These are phyloP conservation scores for Lithophane ornitopus DNA, from an alignment of 2,888 invertebrate genomes.

Conservation along the genomic window DNA sequence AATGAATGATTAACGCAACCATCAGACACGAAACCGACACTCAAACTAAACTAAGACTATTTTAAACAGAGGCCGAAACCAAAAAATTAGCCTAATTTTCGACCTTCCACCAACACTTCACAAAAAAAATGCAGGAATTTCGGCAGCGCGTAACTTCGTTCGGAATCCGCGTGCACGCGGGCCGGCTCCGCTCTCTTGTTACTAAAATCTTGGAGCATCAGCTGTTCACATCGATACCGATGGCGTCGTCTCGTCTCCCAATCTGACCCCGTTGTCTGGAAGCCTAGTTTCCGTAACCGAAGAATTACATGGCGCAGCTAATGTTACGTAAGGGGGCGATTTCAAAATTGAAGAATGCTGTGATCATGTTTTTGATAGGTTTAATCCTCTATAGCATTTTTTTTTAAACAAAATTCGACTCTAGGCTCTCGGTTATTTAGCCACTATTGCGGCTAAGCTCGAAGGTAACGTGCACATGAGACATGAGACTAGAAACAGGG, in stretches of 20 bases:
- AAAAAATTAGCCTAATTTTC: background rate
- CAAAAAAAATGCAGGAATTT: slow-evolving; percentile 23
- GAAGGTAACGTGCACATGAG: background rate
- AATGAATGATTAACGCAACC: background rate
- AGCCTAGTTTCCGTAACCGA: slow-evolving; percentile 72
- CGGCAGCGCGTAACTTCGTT: slow-evolving; percentile 58
- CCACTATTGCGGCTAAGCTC: background rate
- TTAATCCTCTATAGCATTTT: background rate
- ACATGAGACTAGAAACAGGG: background rate
- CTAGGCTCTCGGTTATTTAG: background rate
- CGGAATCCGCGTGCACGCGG: slow-evolving; percentile 64
- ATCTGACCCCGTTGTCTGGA: slow-evolving; percentile 85
- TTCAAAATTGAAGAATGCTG: slow-evolving; percentile 3
- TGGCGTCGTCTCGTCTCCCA: slow-evolving; percentile 87
- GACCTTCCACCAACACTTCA: slow-evolving; percentile 15
- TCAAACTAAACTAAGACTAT: background rate
- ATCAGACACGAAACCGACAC: background rate
- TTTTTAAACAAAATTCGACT: background rate
- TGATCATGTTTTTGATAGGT: background rate
- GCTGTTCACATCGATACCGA: slow-evolving; percentile 87
- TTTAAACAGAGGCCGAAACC: background rate
- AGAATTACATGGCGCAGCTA: slow-evolving; percentile 54
- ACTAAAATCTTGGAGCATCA: slow-evolving; percentile 85
- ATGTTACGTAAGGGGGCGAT: slow-evolving; percentile 46
- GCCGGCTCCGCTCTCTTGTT: slow-evolving; percentile 65